A percentile compares a stretch with the other conserved stretches of the same genome.
Evolutionary conservation across 1,140 invertebrate genomes (phyloP).

Genomic region (Sinella curviseta): DNA sequence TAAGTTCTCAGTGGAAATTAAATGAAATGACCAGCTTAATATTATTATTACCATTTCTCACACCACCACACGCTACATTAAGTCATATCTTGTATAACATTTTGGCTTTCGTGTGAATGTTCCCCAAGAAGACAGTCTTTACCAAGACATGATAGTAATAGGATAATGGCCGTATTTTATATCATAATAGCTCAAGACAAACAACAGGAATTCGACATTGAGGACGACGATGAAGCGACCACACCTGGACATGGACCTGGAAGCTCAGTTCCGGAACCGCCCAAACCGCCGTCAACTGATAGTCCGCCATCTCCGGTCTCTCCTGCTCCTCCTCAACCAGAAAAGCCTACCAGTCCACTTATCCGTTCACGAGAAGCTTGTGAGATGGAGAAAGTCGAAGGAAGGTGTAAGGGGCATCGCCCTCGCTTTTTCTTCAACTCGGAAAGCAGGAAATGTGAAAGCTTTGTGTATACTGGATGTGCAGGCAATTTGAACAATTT

Average conservation of each 20-base stretch:
- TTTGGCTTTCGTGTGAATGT: too few relatives aligned
- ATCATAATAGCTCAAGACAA: constrained; percentile 26
- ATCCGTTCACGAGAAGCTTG: constrained; percentile 21
- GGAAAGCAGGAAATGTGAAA: constrained; percentile 60
- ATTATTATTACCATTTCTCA: neutral
- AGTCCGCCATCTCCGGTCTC: neutral
- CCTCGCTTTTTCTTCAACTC: constrained; percentile 45
- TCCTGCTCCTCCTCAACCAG: neutral
- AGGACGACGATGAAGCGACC: neutral
- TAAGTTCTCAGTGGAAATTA: constrained; percentile 33
- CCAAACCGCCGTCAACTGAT: neutral
- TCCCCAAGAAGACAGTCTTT: too few relatives aligned
- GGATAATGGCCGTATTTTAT: neutral
- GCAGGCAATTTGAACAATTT: constrained; percentile 81
- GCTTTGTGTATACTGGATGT: constrained; percentile 80
- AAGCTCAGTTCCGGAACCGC: constrained; percentile 51
- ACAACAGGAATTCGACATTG: neutral
- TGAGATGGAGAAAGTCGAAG: constrained; percentile 17
- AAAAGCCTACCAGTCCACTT: neutral
- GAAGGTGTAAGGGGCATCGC: constrained; percentile 44
- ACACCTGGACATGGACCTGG: constrained; percentile 48
- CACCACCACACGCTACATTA: neutral
- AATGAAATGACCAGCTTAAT: constrained; percentile 6
- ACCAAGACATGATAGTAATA: too few relatives aligned
- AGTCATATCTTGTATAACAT: too few relatives aligned